phyloP scores from a whole-genome alignment of 2,113 vertebrate genomes.

The Mesembrinibis cayennensis region DNA sequence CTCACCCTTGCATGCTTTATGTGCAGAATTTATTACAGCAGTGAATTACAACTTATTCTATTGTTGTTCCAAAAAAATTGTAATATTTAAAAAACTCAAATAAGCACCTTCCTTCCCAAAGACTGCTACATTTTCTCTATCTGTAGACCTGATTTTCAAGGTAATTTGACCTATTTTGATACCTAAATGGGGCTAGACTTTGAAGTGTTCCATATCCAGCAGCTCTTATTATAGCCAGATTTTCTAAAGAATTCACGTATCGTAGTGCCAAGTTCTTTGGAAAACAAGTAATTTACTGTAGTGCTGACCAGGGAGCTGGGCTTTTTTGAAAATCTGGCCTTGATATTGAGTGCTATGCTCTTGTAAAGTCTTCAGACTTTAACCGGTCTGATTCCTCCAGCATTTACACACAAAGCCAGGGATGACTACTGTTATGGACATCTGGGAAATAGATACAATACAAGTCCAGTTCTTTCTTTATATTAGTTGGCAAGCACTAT shows the following conservation, averaged over 20 bases:
- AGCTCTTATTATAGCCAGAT: not conserved
- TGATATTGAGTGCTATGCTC: not conserved
- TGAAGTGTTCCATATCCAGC: not conserved
- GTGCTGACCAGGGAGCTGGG: not conserved
- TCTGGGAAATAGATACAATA: slow-evolving; percentile 4
- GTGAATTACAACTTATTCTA: not conserved
- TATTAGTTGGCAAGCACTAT: not conserved
- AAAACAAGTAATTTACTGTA: not conserved
- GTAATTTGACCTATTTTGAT: not conserved
- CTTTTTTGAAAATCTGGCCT: not conserved
- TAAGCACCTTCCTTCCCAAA: not conserved
- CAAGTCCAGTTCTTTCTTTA: not conserved
- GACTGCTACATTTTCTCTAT: not conserved
- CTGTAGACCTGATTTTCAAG: not conserved
- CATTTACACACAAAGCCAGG: not conserved
- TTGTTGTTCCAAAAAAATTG: not conserved
- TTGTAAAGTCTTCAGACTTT: not conserved
- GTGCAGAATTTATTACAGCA: not conserved
- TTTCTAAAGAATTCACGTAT: slow-evolving; percentile 8
- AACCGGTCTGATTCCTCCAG: not conserved
- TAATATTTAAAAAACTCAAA: not conserved
- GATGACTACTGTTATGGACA: not conserved
- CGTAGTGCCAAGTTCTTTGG: not conserved
- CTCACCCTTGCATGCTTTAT: not conserved
- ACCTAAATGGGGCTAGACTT: not conserved